phyloP scores from a whole-genome alignment of 2,113 vertebrate species.

The Clarias macrocephalus region DNA sequence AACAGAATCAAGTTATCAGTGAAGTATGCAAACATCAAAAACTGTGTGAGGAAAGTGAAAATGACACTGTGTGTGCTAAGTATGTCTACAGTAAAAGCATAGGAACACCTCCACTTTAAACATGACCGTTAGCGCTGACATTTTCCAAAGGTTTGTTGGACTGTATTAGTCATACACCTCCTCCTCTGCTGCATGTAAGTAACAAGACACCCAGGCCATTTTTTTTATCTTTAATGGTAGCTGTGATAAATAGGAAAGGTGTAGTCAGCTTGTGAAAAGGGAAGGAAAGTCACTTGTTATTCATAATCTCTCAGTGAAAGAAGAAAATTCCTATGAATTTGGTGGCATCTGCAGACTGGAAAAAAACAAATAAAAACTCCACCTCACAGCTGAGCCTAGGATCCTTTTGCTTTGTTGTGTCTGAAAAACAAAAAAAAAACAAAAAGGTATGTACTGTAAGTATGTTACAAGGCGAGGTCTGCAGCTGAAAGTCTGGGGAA shows the following conservation, averaged over 20 bases:
- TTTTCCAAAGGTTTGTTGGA: slow-evolving; percentile 37
- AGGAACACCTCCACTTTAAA: not conserved
- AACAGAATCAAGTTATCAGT: not conserved
- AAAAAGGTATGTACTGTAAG: too few species aligned
- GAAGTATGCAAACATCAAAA: not conserved
- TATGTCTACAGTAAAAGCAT: not conserved
- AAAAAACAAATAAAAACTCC: slow-evolving; percentile 47
- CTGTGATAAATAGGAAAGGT: slow-evolving; percentile 48
- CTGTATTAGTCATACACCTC: slow-evolving; percentile 41
- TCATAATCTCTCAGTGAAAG: slow-evolving; percentile 56
- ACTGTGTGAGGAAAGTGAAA: not conserved
- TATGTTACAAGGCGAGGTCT: too few species aligned
- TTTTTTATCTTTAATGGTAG: slow-evolving; percentile 50
- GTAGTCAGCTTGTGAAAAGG: slow-evolving; percentile 37
- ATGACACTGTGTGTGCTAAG: not conserved
- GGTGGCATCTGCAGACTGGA: slow-evolving; percentile 52
- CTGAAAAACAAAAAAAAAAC: too few species aligned
- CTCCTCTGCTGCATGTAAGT: slow-evolving; percentile 17
- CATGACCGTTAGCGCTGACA: slow-evolving; percentile 45
- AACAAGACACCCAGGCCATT: slow-evolving; percentile 44
- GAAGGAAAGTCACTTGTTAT: slow-evolving; percentile 49
- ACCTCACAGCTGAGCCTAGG: slow-evolving; percentile 50
- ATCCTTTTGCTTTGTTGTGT: slow-evolving; percentile 30
- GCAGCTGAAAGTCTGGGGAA: too few species aligned
- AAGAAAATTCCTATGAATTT: slow-evolving; percentile 47